phyloP scores from a whole-genome alignment of 2,888 invertebrate species.

The Augiades crinisus region DNA sequence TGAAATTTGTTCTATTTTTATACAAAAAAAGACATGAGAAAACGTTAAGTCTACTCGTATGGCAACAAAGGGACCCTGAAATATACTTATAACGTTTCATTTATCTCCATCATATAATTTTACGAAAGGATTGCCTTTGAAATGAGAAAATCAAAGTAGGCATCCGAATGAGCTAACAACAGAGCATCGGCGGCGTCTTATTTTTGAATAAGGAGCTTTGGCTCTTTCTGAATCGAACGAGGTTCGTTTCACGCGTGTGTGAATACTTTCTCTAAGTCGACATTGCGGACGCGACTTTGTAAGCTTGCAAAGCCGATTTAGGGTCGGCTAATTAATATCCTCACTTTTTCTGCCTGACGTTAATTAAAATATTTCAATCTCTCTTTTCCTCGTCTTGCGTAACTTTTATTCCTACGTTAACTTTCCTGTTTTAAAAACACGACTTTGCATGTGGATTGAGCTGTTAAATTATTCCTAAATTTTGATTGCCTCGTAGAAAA shows the following conservation, averaged over 20 bases:
- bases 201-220: constrained; percentile 25
- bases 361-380: constrained; percentile 66
- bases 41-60: too few species aligned
- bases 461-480: constrained; percentile 66
- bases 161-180: constrained; percentile 49
- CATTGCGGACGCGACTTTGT: constrained; percentile 43
- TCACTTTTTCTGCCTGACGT: constrained; percentile 48
- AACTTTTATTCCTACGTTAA: constrained; percentile 57
- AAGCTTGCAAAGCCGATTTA: constrained; percentile 51
- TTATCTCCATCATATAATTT: constrained; percentile 35
- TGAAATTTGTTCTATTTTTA: too few species aligned
- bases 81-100: constrained; percentile 30
- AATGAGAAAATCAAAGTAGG: constrained; percentile 49
- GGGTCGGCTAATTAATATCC: constrained; percentile 45
- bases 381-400: constrained; percentile 42
- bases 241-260: constrained; percentile 55
- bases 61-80: constrained; percentile 19
- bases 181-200: constrained; percentile 42
- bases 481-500: constrained; percentile 72
- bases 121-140: constrained; percentile 43
- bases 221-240: constrained; percentile 48
- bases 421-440: constrained; percentile 48
- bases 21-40: too few species aligned
- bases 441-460: constrained; percentile 63
- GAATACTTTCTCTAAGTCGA: constrained; percentile 42